phyloP scores from a whole-genome alignment of 2,113 vertebrate genomes.

The Ellobius talpinus region DNA sequence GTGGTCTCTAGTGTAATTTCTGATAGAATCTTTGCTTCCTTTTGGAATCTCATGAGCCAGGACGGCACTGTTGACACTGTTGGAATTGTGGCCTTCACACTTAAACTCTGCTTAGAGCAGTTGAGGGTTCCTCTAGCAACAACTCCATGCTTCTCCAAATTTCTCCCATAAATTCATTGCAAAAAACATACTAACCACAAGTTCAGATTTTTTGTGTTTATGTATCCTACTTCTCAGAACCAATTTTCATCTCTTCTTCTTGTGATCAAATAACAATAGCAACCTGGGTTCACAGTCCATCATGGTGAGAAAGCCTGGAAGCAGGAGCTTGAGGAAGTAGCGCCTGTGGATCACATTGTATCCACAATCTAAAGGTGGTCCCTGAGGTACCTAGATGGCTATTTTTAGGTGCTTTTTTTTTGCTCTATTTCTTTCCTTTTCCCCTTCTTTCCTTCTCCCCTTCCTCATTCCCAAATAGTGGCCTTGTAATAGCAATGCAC shows the following conservation, averaged over 20 bases:
- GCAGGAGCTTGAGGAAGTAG: neutral
- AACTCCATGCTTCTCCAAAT: neutral
- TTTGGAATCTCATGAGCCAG: neutral
- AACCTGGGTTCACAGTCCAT: neutral
- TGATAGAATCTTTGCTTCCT: neutral
- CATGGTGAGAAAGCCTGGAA: neutral
- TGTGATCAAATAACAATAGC: neutral
- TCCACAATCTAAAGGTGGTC: neutral
- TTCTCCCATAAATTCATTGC: neutral
- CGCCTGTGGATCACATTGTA: neutral
- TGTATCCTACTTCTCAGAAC: neutral
- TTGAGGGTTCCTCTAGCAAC: neutral
- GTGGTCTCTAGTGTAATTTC: neutral
- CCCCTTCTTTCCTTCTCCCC: slow-evolving; percentile 77
- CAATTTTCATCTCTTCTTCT: neutral
- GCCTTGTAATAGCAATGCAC: slow-evolving; percentile 81
- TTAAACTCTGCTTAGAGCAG: neutral
- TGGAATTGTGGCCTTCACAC: neutral
- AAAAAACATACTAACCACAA: neutral
- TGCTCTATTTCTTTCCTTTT: slow-evolving; percentile 54
- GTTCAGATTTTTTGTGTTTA: neutral
- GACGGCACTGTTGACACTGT: neutral
- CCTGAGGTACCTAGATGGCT: neutral
- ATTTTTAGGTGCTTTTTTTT: slow-evolving; percentile 70
- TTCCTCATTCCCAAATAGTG: slow-evolving; percentile 46